A percentile compares a stretch with the other conserved stretches of the same genome.
phyloP scores from a whole-genome alignment of 2,113 vertebrate genomes.

The Mormyrus lacerda region DNA sequence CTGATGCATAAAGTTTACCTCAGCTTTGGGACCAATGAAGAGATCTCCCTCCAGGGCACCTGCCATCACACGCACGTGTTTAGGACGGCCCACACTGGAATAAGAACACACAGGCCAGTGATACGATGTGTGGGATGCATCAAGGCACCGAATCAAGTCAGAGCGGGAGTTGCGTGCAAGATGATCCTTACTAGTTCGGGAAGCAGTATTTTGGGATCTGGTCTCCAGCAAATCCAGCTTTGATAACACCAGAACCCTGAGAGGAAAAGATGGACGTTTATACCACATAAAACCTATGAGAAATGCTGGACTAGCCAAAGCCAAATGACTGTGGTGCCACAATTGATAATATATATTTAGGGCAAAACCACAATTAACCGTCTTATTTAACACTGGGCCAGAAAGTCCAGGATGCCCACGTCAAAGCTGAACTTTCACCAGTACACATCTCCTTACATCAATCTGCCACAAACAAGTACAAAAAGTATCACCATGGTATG shows the following conservation, averaged over 20 bases:
- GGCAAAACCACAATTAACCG: neutral
- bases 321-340: neutral
- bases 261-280: neutral
- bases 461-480: neutral
- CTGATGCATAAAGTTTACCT: constrained; percentile 55
- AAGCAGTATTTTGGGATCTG: constrained; percentile 92
- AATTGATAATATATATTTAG: neutral
- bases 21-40: constrained; percentile 85
- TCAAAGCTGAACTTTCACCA: neutral
- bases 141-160: neutral
- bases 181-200: constrained; percentile 77
- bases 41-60: constrained; percentile 82
- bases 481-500: neutral
- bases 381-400: neutral
- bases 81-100: constrained; percentile 76
- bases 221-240: constrained; percentile 86
- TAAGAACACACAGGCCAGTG: constrained; percentile 14
- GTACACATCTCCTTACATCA: neutral
- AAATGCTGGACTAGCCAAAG: neutral
- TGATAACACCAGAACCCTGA: constrained; percentile 81
- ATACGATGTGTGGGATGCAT: neutral
- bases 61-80: constrained; percentile 85
- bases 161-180: neutral
- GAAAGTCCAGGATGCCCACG: neutral
- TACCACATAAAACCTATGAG: neutral